Evolutionary conservation across 1,140 invertebrate species (phyloP), one percentile per base, ranked within the genome.

Genomic region (Paracyclopina nana): DNA sequence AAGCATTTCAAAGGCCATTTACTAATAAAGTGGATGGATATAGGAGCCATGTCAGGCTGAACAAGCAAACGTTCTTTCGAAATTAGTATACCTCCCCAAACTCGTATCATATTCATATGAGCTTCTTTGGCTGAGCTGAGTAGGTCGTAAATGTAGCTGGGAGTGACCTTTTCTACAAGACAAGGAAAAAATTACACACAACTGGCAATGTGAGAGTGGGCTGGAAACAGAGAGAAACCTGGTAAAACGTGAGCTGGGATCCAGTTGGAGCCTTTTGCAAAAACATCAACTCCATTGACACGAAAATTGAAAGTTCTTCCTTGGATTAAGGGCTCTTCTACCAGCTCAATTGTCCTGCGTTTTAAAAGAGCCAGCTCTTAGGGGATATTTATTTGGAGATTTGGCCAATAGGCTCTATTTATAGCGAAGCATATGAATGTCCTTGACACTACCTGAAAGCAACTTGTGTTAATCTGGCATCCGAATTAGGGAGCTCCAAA

Each of bases 151-250:
- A 60, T 58, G 49, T 73, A 61, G 40, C 59, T 56, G 30, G 73
- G 60, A 4, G 71, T 70, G 2, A 77, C 69, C 25, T 67, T 57
- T 66, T 92, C 88, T 1, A 84, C 4, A 48, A 48, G 4, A 2
- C 27, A 30, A 30, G n/a, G 8, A n/a, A n/a, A 30, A 30, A 9
- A 30, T 30, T 30, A 30, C n/a, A 30, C 29, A 30, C n/a, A 30
- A 8, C n/a, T 9, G 8, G 8, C n/a, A 30, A 30, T 9, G n/a
- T 8, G 8, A 30, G 8, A 30, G 24, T 9, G 8, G 14, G 8
- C 14, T n/a, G 24, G 24, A 14, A 42, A 14, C 40, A 11, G 8
- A 42, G 9, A 3, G 11, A 2, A 31, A 48, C 45, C 50, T 4
- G 50, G 50, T 42, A 52, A 27, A 25, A 52, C 38, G 43, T 52